Evolutionary conservation across 2,888 invertebrate species (phyloP), one percentile per base, ranked within the genome.

Genomic region (Netelia melanura): DNA sequence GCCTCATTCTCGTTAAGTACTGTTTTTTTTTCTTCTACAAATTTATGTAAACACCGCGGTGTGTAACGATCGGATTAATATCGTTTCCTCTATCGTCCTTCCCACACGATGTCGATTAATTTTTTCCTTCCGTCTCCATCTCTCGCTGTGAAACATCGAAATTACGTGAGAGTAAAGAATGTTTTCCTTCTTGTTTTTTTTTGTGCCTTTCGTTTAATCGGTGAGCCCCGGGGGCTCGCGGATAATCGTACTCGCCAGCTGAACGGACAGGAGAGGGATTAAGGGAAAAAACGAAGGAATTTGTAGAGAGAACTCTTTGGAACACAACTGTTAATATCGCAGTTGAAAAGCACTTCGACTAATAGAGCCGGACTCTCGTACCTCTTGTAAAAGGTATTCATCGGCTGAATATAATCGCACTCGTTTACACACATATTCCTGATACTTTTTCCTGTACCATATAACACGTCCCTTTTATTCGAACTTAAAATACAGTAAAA

Each of bases 261-360:
- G 21, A 17, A 30, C 30, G 25, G 1, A 23, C 48, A 11, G n/a
- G 23, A 23, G 48, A 30, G n/a, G 23, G 5, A 38, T 21, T 48
- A 30, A 25, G 44, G 9, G 21, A 68, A 81, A 58, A 72, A 43
- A 38, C 70, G 23, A 38, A 61, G n/a, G 58, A 58, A 65, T 81
- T 68, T 54, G 48, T 61, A 61, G 54, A 75, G 52, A 75, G 65
- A 70, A 62, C 71, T 79, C 75, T 81, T 62, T 81, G 11, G 68
- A 68, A n/a, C 74, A 52, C 54, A 61, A 81, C 68, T 81, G 65
- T 81, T 81, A 81, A 70, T 70, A 54, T 68, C 74, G 52, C 43
- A 70, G 71, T 81, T 75, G 62, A 81, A 75, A 75, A 81, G 75
- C 75, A 81, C 81, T 81, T 81, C 30, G 61, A 68, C 61, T 81